These are phyloP conservation scores for Petrolisthes manimaculis DNA, from an alignment of 2,888 invertebrate species.

Conservation along the genomic window DNA sequence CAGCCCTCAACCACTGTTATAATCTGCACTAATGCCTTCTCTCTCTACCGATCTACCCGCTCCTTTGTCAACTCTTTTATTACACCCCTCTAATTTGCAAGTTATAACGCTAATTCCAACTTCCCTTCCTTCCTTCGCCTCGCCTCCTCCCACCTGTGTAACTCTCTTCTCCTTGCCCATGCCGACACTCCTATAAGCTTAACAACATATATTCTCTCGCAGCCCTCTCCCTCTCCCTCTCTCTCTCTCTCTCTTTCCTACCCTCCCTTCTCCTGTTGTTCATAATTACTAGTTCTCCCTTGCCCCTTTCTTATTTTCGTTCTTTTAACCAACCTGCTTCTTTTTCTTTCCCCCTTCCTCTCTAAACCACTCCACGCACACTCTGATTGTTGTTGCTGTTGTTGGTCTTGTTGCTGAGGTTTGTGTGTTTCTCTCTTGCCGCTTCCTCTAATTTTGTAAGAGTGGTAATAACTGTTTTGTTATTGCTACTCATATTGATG, in stretches of 20 bases:
- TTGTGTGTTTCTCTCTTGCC: neutral
- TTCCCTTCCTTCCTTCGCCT: slow-evolving; percentile 36
- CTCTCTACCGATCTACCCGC: slow-evolving; percentile 40
- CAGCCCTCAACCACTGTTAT: neutral
- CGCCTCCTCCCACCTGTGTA: slow-evolving; percentile 2
- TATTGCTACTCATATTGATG: too few relatives aligned
- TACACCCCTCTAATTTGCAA: slow-evolving; percentile 36
- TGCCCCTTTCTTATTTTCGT: neutral
- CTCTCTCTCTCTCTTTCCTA: neutral
- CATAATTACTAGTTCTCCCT: neutral
- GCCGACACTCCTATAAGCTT: slow-evolving; percentile 44
- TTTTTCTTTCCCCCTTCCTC: neutral
- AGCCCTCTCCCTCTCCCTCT: slow-evolving; percentile 18
- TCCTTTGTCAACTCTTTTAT: slow-evolving; percentile 25
- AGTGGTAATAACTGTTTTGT: too few relatives aligned
- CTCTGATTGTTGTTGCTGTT: neutral
- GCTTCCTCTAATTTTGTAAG: too few relatives aligned
- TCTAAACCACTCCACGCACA: neutral
- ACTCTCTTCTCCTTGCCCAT: slow-evolving; percentile 32
- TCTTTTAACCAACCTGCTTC: neutral
- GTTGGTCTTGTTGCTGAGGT: neutral
- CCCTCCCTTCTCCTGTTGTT: neutral
- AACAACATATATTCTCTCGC: slow-evolving; percentile 18
- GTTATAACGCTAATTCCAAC: slow-evolving; percentile 34
- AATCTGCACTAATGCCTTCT: slow-evolving; percentile 35